Percentiles rank a stretch among this genome's conserved stretches.
These are phyloP conservation scores for Noctua pronuba DNA, from an alignment of 2,888 invertebrate species.

Conservation along the genomic window DNA sequence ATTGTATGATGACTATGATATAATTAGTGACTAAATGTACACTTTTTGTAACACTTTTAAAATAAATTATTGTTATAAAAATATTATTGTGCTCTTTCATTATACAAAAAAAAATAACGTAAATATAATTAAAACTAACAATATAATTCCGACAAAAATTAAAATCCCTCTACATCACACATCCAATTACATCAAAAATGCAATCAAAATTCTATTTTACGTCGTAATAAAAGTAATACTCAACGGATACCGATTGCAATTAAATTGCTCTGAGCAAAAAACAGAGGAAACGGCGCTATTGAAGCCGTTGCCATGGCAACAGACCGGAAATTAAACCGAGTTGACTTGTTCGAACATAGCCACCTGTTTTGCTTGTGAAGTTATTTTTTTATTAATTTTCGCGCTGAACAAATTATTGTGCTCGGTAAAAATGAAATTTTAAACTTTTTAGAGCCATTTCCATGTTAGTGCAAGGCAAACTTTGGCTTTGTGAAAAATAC, in stretches of 20 bases:
- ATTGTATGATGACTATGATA: too few relatives aligned
- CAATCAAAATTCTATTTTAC: conserved; percentile 37
- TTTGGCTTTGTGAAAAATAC: not conserved
- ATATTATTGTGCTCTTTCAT: too few relatives aligned
- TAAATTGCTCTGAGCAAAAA: conserved; percentile 68
- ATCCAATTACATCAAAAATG: conserved; percentile 14
- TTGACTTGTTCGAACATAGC: conserved; percentile 68
- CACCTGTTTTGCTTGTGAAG: conserved; percentile 66
- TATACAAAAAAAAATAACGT: not conserved
- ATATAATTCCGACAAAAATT: not conserved
- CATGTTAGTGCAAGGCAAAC: not conserved
- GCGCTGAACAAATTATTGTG: conserved; percentile 51
- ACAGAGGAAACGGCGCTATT: conserved; percentile 62
- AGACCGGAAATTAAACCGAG: conserved; percentile 76
- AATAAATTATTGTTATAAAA: too few relatives aligned
- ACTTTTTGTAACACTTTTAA: too few relatives aligned
- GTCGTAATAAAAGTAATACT: conserved; percentile 56
- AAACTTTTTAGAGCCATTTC: conserved; percentile 13
- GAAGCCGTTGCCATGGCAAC: conserved; percentile 69
- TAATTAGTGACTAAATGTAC: too few relatives aligned
- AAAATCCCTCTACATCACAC: too few relatives aligned
- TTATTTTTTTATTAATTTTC: conserved; percentile 59
- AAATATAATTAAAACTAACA: not conserved
- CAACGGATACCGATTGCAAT: conserved; percentile 64
- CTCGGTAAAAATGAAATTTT: conserved; percentile 22